A percentile compares a stretch with the other conserved stretches of the same genome.
phyloP scores from a whole-genome alignment of 2,113 vertebrate species.

The Mugil cephalus region DNA sequence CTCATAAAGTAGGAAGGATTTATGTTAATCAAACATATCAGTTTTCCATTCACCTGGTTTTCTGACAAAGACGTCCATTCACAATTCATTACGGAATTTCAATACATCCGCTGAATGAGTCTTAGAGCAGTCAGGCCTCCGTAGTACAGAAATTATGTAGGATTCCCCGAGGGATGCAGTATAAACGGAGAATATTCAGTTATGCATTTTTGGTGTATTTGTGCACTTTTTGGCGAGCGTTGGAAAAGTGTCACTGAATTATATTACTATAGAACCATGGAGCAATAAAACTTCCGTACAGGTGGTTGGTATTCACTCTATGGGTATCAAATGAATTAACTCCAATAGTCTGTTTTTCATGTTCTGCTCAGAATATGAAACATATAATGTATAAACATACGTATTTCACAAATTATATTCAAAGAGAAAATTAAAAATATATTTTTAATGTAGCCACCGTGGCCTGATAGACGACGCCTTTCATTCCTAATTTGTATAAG shows the following conservation, averaged over 20 bases:
- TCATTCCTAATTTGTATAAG: neutral
- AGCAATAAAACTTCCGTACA: neutral
- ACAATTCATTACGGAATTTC: constrained; percentile 48
- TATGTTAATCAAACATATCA: constrained; percentile 19
- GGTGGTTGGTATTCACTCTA: neutral
- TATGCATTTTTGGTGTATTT: constrained; percentile 4
- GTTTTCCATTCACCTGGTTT: constrained; percentile 20
- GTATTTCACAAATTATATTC: neutral
- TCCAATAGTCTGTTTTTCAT: neutral
- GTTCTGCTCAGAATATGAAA: neutral
- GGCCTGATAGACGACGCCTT: neutral
- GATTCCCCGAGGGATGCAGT: constrained; percentile 20
- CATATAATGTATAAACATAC: too few relatives aligned
- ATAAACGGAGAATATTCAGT: constrained; percentile 15
- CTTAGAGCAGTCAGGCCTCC: constrained; percentile 10
- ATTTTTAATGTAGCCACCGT: neutral
- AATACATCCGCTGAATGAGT: constrained; percentile 32
- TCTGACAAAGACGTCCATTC: constrained; percentile 38
- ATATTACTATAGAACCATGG: neutral
- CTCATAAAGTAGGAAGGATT: constrained; percentile 7
- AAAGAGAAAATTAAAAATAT: neutral
- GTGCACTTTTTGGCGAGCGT: constrained; percentile 8
- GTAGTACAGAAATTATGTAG: constrained; percentile 41
- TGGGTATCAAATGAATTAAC: neutral
- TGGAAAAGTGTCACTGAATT: constrained; percentile 17